These are phyloP conservation scores for Xestia c-nigrum DNA, from an alignment of 2,888 invertebrate species.

Conservation along the genomic window DNA sequence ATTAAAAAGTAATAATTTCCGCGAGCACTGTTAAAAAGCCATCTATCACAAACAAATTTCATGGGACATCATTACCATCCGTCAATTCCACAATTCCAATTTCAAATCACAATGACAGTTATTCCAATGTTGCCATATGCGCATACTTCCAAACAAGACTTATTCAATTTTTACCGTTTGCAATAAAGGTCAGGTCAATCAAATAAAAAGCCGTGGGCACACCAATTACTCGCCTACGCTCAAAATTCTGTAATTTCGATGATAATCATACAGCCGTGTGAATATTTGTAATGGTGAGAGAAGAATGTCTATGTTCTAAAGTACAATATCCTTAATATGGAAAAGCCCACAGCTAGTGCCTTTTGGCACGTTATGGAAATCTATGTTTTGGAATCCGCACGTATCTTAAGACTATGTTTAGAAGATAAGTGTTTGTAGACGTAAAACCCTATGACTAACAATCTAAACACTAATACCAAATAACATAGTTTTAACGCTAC, in stretches of 20 bases:
- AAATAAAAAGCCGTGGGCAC: conserved; percentile 77
- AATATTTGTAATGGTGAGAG: conserved; percentile 57
- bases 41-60: conserved; percentile 29
- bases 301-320: conserved; percentile 30
- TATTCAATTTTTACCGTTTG: conserved; percentile 61
- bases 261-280: conserved; percentile 63
- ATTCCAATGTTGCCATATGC: conserved; percentile 50
- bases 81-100: conserved; percentile 34
- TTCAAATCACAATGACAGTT: conserved; percentile 53
- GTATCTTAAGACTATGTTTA: background rate
- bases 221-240: conserved; percentile 68
- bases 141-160: conserved; percentile 52
- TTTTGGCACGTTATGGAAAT: conserved; percentile 3
- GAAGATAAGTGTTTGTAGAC: conserved; percentile 11
- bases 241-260: conserved; percentile 54
- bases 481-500: background rate
- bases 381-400: background rate
- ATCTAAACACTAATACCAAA: background rate
- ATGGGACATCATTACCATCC: conserved; percentile 29
- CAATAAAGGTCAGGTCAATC: conserved; percentile 79
- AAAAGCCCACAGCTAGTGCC: background rate
- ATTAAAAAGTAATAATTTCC: conserved; percentile 1
- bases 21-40: conserved; percentile 9
- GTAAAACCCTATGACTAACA: conserved; percentile 14
- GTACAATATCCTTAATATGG: conserved; percentile 7